These are phyloP conservation scores for Bergia puertoricense DNA, from an alignment of 92 coral and sea anemone genomes.

Conservation along the genomic window DNA sequence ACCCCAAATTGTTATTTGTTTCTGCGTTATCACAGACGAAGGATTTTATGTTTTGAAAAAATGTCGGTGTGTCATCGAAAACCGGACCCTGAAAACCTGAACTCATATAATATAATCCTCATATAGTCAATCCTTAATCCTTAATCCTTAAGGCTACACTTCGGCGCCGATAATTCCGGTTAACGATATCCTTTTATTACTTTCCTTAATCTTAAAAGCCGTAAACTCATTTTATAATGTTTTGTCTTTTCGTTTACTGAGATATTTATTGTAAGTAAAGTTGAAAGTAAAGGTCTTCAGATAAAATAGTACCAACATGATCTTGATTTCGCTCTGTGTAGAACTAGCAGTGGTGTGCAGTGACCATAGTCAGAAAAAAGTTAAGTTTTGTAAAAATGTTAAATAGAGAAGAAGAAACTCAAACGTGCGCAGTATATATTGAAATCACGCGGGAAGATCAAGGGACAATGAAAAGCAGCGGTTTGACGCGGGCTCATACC, in stretches of 20 bases:
- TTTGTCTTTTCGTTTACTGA: no score
- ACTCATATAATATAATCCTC: not conserved
- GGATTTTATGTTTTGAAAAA: not conserved
- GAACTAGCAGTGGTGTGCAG: not conserved
- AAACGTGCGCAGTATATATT: no score
- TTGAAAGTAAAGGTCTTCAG: not conserved
- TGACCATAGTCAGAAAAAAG: no score
- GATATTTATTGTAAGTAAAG: not conserved
- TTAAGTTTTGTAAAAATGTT: no score
- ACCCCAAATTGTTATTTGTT: not conserved
- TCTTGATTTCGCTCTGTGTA: not conserved
- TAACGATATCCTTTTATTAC: not conserved
- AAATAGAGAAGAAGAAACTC: no score
- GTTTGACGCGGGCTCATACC: no score
- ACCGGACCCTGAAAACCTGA: not conserved
- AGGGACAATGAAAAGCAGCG: no score
- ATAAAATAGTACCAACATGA: not conserved
- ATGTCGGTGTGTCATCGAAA: no score
- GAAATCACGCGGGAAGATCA: no score
- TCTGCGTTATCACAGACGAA: no score
- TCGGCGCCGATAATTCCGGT: not conserved
- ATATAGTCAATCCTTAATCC: not conserved
- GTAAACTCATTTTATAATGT: no score
- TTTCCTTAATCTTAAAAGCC: not conserved
- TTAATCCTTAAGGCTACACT: not conserved